Base-by-base conservation (phyloP, 2,113 vertebrate genomes). In the Microcebus murinus region DNA sequence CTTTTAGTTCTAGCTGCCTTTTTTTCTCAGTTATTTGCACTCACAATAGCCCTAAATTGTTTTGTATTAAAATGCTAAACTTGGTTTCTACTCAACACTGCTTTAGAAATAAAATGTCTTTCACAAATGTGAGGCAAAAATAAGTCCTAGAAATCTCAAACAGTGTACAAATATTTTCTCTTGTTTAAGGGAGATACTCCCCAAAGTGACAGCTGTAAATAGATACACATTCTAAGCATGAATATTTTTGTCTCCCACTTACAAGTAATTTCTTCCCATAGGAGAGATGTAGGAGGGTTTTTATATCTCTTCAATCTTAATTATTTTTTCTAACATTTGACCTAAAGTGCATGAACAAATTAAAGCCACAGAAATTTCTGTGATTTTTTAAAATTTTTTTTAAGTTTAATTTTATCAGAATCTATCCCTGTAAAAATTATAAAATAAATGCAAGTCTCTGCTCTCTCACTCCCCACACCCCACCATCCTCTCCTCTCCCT, bases 31-130 rank as follows among this genome's bases (percentile, higher is more conserved):
- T 29, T 86, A 36, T 88, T 88, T 76, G 55, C 9, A 77, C 36
- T 95, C 29, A 77, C 45, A 83, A 93, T 59, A 94, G 57, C 4
- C 14, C 52, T 80, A n/a, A 91, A 95, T 88, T 88, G 34, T 76
- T 71, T 4, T 52, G 13, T 86, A 87, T 80, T 89, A 94, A 95
- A 76, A 45, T 76, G 36, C 34, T 94, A 65, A 73, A 92, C n/a
- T 82, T 89, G 23, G 13, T 82, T 88, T 94, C 3, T 18, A 83
- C 36, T 96, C 20, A 82, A 23, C 39, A 88, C 27, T 55, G 2
- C 36, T 91, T 36, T 29, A 96, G 17, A 94, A 96, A 93, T 74
- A 91, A 34, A 18, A 79, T 84, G 77, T 29, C 18, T 82, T 96
- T 96, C 70, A 57, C 5, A 77, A 81, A 71, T 73, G n/a, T 57